These are phyloP conservation scores for Gephyroberyx darwinii DNA, from an alignment of 2,797 vertebrate species.

Conservation along the genomic window DNA sequence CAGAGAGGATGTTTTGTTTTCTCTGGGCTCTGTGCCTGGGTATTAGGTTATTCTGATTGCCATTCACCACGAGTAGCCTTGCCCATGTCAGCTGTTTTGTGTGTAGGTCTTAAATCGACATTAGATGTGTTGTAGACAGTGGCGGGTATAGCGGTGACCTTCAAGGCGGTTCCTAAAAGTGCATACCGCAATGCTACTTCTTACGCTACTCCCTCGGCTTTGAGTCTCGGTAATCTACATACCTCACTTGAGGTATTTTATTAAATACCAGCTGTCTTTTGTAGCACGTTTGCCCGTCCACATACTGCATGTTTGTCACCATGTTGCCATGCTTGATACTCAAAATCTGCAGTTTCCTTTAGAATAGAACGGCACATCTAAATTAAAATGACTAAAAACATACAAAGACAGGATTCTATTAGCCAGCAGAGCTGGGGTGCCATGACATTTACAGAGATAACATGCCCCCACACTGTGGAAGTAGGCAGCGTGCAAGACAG, in stretches of 20 bases:
- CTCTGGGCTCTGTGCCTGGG: background rate
- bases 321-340: background rate
- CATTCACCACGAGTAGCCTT: background rate
- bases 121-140: background rate
- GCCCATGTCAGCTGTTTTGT: slow-evolving; percentile 19
- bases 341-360: slow-evolving; percentile 3
- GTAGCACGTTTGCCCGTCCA: too few species aligned
- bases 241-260: too few species aligned
- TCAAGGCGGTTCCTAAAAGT: too few species aligned
- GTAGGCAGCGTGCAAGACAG: background rate
- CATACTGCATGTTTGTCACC: background rate
- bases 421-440: too few species aligned
- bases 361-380: background rate
- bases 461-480: background rate
- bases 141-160: too few species aligned
- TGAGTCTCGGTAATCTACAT: background rate
- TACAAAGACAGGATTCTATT: too few species aligned
- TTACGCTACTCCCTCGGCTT: background rate
- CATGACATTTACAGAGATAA: slow-evolving; percentile 5
- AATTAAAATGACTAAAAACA: background rate
- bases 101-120: background rate
- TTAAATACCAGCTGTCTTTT: too few species aligned
- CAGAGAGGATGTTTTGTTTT: background rate
- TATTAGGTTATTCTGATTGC: background rate
- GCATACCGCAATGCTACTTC: background rate